Conservation (phyloP, 2,797 vertebrate genomes). For the Trichosurus vulpecula region DNA sequence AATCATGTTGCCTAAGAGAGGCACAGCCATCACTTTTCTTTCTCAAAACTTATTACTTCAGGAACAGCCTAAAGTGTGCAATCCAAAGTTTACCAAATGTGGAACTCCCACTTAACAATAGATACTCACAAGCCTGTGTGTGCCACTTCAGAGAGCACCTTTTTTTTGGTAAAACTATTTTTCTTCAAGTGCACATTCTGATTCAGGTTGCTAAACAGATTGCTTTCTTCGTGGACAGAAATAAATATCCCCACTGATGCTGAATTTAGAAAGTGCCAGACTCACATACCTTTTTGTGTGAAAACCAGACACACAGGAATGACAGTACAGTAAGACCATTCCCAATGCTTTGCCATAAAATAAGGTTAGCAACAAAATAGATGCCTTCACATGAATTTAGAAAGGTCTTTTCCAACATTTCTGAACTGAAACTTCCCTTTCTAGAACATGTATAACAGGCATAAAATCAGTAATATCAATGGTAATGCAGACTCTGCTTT, state of each 20-base stretch:
- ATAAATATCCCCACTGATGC: constrained; percentile 35
- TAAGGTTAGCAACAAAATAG: background rate
- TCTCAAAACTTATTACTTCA: background rate
- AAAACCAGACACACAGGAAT: constrained; percentile 9
- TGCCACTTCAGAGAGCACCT: constrained; percentile 8
- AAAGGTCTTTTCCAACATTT: constrained; percentile 46
- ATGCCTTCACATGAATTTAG: constrained; percentile 26
- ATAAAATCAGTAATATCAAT: background rate
- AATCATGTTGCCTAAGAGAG: accelerated
- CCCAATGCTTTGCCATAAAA: background rate
- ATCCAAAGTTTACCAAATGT: background rate
- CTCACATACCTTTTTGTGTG: background rate
- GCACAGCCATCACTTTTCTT: background rate
- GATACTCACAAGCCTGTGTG: background rate
- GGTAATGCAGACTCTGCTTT: background rate
- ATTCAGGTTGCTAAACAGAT: constrained; percentile 30
- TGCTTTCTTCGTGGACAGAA: constrained; percentile 45
- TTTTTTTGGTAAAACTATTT: constrained; percentile 15
- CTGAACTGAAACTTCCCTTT: constrained; percentile 5
- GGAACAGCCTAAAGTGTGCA: background rate
- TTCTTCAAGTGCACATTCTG: constrained; percentile 44
- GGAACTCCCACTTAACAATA: background rate
- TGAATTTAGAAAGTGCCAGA: constrained; percentile 33
- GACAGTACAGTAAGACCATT: constrained; percentile 15
- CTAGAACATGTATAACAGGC: background rate